Conservation (phyloP, 2,797 vertebrate species). For the Anguilla megastoma region DNA sequence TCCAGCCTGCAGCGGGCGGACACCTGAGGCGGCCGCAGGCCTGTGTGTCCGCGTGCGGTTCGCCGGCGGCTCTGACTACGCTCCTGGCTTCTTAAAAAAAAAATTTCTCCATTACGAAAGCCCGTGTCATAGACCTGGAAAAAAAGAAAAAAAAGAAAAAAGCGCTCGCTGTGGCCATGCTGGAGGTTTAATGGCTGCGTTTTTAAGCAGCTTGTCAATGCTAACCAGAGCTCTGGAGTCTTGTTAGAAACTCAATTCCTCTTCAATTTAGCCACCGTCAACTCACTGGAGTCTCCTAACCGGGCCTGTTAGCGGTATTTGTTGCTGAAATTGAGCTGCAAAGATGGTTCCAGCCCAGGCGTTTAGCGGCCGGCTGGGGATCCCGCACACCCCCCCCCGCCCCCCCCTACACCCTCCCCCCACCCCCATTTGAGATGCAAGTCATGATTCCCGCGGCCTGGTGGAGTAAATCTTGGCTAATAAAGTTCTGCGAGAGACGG, state of each 20-base stretch:
- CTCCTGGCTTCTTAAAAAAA: not conserved
- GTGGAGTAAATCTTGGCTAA: slow-evolving; percentile 55
- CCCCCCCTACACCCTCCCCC: too few species aligned
- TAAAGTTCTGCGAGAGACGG: slow-evolving; percentile 52
- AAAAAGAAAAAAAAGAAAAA: not conserved
- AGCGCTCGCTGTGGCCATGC: slow-evolving; percentile 36
- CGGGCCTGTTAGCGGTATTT: slow-evolving; percentile 49
- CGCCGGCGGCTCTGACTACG: not conserved
- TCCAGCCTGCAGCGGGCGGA: not conserved
- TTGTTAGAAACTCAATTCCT: slow-evolving; percentile 62
- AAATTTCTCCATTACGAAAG: not conserved
- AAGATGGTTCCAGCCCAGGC: slow-evolving; percentile 40
- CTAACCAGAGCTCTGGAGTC: slow-evolving; percentile 58
- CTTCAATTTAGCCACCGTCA: slow-evolving; percentile 51
- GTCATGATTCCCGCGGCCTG: slow-evolving; percentile 32
- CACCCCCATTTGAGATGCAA: slow-evolving; percentile 52
- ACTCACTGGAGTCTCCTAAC: slow-evolving; percentile 48
- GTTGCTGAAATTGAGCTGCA: slow-evolving; percentile 55
- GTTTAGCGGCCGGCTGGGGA: slow-evolving; percentile 44
- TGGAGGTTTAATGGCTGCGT: slow-evolving; percentile 53
- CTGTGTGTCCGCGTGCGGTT: too few species aligned
- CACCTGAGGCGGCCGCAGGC: not conserved
- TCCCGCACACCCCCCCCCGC: not conserved
- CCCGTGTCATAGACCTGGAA: slow-evolving; percentile 26
- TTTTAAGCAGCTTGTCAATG: slow-evolving; percentile 57